Conservation (phyloP, 2,113 vertebrate genomes). For the Chiloscyllium plagiosum region DNA sequence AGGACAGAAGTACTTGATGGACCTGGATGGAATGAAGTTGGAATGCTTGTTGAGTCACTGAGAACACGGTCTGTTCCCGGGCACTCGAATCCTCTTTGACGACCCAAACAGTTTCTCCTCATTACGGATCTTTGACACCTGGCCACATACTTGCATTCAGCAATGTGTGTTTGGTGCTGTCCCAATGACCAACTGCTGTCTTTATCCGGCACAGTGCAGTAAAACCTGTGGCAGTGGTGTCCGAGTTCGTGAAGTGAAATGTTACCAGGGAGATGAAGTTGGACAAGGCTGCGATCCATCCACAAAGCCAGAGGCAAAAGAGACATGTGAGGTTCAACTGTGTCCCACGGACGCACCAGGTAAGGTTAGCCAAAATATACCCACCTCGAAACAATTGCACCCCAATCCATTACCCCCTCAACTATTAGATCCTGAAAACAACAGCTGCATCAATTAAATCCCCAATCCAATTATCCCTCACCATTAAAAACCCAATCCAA, state of each 20-base stretch:
- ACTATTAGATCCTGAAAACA: too few species aligned
- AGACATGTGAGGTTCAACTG: slow-evolving; percentile 59
- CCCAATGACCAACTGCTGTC: background rate
- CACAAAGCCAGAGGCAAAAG: slow-evolving; percentile 62
- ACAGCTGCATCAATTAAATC: background rate
- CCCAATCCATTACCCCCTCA: background rate
- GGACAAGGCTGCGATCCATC: slow-evolving; percentile 64
- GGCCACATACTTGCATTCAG: background rate
- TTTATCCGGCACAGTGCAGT: slow-evolving; percentile 60
- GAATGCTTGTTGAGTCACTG: background rate
- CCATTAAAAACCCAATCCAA: background rate
- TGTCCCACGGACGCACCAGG: slow-evolving; percentile 65
- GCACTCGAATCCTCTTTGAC: background rate
- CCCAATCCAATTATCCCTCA: background rate
- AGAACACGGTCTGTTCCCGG: background rate
- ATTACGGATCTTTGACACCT: background rate
- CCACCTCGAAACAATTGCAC: background rate
- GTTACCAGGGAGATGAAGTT: slow-evolving; percentile 67
- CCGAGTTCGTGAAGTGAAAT: slow-evolving; percentile 70
- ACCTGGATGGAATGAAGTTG: too few species aligned
- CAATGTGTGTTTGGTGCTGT: background rate
- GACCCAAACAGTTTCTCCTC: background rate
- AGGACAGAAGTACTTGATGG: background rate
- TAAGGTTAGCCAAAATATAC: slow-evolving; percentile 38
- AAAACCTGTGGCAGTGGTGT: slow-evolving; percentile 72